Evolutionary conservation across 1,140 invertebrate species (phyloP), one percentile per base, ranked within the genome.

Genomic region (Adelges cooleyi): DNA sequence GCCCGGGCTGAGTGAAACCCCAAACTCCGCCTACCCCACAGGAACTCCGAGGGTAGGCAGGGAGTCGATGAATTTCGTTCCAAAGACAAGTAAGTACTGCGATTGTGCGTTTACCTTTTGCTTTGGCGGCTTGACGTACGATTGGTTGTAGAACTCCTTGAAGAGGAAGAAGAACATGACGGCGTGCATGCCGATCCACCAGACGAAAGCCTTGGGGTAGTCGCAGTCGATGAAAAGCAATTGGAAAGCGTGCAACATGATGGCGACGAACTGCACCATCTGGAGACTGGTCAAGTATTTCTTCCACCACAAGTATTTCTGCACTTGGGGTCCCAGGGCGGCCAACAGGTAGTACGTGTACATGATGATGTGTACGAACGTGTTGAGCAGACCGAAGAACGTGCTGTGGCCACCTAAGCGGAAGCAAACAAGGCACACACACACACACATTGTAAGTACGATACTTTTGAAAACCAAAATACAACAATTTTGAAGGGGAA

Each of bases 271-370:
- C 74, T 93, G 90, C 2, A 90, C 80, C 84, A 95, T 84, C 75
- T 95, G 92, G 68, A 94, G 74, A 2, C 82, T 79, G 0, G 92
- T 95, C 40, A 95, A 75, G 72, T 95, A 92, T 71, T 86, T 91
- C 78, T 95, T 95, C 91, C 92, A 95, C 91, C 92, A 95, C 8
- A 95, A 77, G 72, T 87, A 92, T 56, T 86, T 89, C 73, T 91
- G 89, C 69, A 90, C 80, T 48, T 82, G 78, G 0, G 90, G 89
- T 48, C 91, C 91, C 68, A 94, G 79, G 0, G 90, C 89, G 13
- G 90, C 83, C 53, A 95, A 75, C 67, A 92, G 78, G 74, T 95
- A 95, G 74, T 95, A 95, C 0, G 83, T 79, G 74, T 95, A 95
- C 92, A 95, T 95, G 25, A 94, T 77, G 33, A 90, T 85, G 72